These are phyloP conservation scores for Octodon degus DNA, from an alignment of 2,113 vertebrate genomes.

Conservation along the genomic window DNA sequence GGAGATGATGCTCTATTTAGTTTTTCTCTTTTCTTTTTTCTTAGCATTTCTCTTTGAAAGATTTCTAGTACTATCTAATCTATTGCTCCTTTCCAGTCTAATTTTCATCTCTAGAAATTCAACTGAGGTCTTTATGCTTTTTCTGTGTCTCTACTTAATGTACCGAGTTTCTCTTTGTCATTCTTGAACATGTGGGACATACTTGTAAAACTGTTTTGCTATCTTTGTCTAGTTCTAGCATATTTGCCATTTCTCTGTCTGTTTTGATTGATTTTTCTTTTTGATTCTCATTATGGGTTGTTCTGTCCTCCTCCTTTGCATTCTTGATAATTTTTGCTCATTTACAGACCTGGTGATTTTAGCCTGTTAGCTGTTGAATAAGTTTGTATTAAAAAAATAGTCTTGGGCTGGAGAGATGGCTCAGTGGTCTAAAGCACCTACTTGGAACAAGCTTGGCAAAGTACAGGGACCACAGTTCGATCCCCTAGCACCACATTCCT, in stretches of 20 bases:
- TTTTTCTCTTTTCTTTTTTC: neutral
- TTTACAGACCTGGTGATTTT: neutral
- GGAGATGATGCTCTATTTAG: neutral
- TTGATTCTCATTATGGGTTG: neutral
- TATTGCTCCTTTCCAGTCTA: neutral
- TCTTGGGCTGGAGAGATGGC: too few species aligned
- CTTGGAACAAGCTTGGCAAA: too few species aligned
- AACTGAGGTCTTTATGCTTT: neutral
- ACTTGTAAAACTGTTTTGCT: constrained; percentile 6
- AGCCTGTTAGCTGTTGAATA: neutral
- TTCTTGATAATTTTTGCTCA: neutral
- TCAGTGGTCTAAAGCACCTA: too few species aligned
- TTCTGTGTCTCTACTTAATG: neutral
- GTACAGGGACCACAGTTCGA: too few species aligned
- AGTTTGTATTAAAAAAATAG: neutral
- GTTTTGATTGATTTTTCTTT: neutral
- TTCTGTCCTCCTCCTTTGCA: neutral
- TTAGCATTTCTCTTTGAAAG: neutral
- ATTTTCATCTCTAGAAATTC: neutral
- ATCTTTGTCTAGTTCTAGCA: neutral
- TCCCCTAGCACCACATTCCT: too few species aligned
- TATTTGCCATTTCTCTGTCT: neutral
- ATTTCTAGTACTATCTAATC: neutral
- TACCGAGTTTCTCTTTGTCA: neutral
- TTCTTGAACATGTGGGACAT: neutral